Percentiles rank a stretch among this genome's conserved stretches.
phyloP scores from a whole-genome alignment of 2,888 invertebrate genomes.

The Cylindroiulus punctatus region DNA sequence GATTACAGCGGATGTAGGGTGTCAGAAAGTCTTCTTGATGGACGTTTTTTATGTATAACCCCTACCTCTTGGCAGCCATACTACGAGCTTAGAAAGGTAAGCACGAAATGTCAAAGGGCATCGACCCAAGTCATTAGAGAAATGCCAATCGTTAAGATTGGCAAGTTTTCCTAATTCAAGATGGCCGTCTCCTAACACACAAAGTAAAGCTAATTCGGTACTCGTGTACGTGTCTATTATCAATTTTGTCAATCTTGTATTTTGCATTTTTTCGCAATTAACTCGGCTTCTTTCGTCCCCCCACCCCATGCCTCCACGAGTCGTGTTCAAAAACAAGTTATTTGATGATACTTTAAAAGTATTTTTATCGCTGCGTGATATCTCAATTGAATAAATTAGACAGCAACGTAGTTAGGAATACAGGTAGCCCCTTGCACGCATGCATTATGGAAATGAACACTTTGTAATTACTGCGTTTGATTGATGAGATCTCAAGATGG shows the following conservation, averaged over 20 bases:
- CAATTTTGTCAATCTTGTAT: slow-evolving; percentile 21
- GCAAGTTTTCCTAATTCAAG: background rate
- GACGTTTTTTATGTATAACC: no score
- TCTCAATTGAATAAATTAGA: slow-evolving; percentile 31
- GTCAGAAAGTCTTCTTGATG: no score
- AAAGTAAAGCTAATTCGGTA: no score
- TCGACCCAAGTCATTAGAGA: background rate
- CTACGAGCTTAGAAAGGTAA: no score
- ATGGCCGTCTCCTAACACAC: background rate
- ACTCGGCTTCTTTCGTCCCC: background rate
- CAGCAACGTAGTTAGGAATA: background rate
- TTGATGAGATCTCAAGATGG: slow-evolving; percentile 20
- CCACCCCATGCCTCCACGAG: background rate
- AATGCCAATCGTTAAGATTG: background rate
- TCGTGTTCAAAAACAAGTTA: slow-evolving; percentile 22
- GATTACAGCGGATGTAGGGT: no score
- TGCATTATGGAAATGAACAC: slow-evolving; percentile 29
- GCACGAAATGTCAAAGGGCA: slow-evolving; percentile 2
- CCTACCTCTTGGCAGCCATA: no score
- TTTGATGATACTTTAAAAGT: slow-evolving; percentile 36
- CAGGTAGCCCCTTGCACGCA: slow-evolving; percentile 17
- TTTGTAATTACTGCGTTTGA: slow-evolving; percentile 29
- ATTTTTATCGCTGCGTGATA: slow-evolving; percentile 20
- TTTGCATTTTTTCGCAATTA: slow-evolving; percentile 42
- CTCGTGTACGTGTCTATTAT: background rate